Evolutionary conservation across 2,113 vertebrate genomes (phyloP).

Genomic region (Tragelaphus buxtoni): DNA sequence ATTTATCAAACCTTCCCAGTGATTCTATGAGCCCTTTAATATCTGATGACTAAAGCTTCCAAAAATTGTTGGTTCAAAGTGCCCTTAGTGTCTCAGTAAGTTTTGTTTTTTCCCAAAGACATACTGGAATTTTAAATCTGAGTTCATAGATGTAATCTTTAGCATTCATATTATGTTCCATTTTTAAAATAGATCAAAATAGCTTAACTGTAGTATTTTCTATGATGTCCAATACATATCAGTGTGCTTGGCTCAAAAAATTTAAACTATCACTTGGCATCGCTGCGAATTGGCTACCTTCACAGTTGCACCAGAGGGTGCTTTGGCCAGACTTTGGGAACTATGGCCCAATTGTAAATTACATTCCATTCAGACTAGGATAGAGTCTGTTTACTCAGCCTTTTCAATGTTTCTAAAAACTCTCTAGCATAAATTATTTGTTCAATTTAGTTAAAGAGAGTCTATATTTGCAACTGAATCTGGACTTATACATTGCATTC

Average conservation of each 20-base stretch:
- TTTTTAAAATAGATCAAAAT: not conserved
- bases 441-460: not conserved
- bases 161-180: not conserved
- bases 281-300: not conserved
- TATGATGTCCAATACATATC: not conserved
- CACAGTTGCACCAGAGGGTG: not conserved
- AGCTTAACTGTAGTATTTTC: not conserved
- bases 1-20: not conserved
- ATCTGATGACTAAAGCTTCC: not conserved
- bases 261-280: not conserved
- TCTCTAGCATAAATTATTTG: not conserved
- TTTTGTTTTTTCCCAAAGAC: no score
- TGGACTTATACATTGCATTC: not conserved
- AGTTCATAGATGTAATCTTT: not conserved
- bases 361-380: not conserved
- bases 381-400: not conserved
- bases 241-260: not conserved
- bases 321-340: not conserved
- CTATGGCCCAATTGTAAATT: not conserved
- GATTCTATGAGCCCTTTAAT: not conserved
- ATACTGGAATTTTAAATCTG: not conserved
- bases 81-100: not conserved
- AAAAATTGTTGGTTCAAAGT: not conserved
- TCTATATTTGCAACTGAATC: not conserved
- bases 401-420: not conserved